Evolutionary conservation across 2,888 invertebrate species (phyloP).

Genomic region (Drosophila nigricruria): DNA sequence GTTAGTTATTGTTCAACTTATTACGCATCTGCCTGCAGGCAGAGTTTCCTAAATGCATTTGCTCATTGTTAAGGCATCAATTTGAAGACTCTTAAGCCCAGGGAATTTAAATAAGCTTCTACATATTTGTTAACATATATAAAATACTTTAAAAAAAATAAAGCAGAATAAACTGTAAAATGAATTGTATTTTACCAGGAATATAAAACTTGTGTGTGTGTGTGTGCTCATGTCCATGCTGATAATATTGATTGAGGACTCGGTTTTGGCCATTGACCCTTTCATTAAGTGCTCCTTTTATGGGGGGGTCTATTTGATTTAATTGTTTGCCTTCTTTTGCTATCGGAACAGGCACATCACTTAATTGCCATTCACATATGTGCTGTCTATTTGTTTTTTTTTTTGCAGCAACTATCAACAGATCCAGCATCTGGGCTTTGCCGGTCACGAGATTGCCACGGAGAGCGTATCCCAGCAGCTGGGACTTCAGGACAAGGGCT

Average conservation of each 20-base stretch:
- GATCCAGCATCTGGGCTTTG: slow-evolving; percentile 94
- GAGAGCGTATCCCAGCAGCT: slow-evolving; percentile 90
- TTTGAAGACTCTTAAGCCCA: not conserved
- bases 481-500: slow-evolving; percentile 94
- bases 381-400: slow-evolving; percentile 17
- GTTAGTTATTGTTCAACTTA: slow-evolving; percentile 7
- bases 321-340: slow-evolving; percentile 29
- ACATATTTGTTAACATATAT: not conserved
- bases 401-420: slow-evolving; percentile 95
- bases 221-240: not conserved
- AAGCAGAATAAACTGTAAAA: not conserved
- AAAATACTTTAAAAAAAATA: not conserved
- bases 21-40: slow-evolving; percentile 11
- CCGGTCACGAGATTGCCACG: slow-evolving; percentile 93
- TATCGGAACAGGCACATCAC: slow-evolving; percentile 8
- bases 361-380: slow-evolving; percentile 37
- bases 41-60: slow-evolving; percentile 16
- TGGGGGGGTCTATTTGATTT: slow-evolving; percentile 45
- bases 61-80: slow-evolving; percentile 10
- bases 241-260: slow-evolving; percentile 19
- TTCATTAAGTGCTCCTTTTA: slow-evolving; percentile 20
- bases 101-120: slow-evolving; percentile 4
- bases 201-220: not conserved
- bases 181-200: not conserved
- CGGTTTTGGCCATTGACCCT: slow-evolving; percentile 24